phyloP scores from a whole-genome alignment of 2,888 invertebrate species.

The Drosophila phalerata region DNA sequence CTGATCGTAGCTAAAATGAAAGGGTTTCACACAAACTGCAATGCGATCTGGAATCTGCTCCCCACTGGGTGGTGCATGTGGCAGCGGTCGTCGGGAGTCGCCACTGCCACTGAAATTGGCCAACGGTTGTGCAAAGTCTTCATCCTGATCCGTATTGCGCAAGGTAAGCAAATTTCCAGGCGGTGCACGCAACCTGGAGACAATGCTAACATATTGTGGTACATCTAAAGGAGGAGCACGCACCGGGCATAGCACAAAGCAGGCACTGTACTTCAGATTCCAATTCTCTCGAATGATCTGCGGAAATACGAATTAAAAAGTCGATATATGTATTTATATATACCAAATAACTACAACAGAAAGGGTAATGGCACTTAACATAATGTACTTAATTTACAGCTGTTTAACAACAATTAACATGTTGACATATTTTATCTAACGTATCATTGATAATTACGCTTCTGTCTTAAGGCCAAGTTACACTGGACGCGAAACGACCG shows the following conservation, averaged over 20 bases:
- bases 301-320: slow-evolving; percentile 32
- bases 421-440: neutral
- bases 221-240: slow-evolving; percentile 87
- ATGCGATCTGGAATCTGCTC: slow-evolving; percentile 86
- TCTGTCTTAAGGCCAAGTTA: too few species aligned
- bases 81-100: neutral
- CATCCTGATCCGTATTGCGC: slow-evolving; percentile 87
- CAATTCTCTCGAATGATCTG: slow-evolving; percentile 96
- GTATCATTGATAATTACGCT: too few species aligned
- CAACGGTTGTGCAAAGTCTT: slow-evolving; percentile 72
- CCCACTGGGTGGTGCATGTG: slow-evolving; percentile 68
- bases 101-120: slow-evolving; percentile 27
- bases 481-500: too few species aligned
- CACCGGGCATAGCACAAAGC: slow-evolving; percentile 93
- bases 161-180: slow-evolving; percentile 89
- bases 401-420: neutral
- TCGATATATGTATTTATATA: neutral
- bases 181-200: slow-evolving; percentile 87
- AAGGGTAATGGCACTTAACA: neutral
- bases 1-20: slow-evolving; percentile 95
- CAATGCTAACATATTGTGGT: slow-evolving; percentile 90
- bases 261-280: slow-evolving; percentile 96
- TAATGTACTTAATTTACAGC: neutral
- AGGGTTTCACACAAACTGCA: slow-evolving; percentile 95
- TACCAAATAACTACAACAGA: neutral